These are phyloP conservation scores for Drosophila longiperda DNA, from an alignment of 2,888 invertebrate genomes.

Conservation along the genomic window DNA sequence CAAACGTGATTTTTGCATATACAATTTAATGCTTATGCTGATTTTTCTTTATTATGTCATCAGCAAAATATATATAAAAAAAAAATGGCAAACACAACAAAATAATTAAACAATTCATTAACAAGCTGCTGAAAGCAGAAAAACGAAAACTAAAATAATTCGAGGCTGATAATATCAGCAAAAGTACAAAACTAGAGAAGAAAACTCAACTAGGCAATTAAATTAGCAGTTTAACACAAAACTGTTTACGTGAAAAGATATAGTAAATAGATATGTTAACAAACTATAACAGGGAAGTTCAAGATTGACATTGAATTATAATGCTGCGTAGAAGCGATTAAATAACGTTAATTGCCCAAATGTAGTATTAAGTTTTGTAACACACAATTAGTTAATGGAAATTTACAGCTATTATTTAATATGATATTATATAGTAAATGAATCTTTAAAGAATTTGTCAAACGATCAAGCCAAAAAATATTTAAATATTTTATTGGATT, in stretches of 20 bases:
- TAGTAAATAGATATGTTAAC: neutral
- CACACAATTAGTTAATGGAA: neutral
- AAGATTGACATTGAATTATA: neutral
- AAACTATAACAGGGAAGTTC: neutral
- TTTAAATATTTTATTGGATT: no score
- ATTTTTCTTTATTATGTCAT: neutral
- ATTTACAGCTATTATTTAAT: neutral
- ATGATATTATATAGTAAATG: neutral
- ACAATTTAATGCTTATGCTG: neutral
- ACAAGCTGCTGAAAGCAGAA: slow-evolving; percentile 17
- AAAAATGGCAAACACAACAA: neutral
- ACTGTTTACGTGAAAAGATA: neutral
- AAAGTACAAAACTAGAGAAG: neutral
- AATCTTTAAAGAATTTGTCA: neutral
- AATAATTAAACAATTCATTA: slow-evolving; percentile 1
- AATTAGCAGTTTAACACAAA: neutral
- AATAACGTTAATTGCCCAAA: neutral
- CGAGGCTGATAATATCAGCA: neutral
- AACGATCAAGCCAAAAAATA: neutral
- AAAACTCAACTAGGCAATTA: slow-evolving; percentile 2
- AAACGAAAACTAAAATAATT: neutral
- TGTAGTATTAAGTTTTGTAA: neutral
- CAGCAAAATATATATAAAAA: slow-evolving; percentile 10
- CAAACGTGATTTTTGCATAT: neutral
- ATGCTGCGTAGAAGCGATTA: neutral